Base-by-base conservation (phyloP, 2,797 vertebrate genomes). In the Coluber constrictor region DNA sequence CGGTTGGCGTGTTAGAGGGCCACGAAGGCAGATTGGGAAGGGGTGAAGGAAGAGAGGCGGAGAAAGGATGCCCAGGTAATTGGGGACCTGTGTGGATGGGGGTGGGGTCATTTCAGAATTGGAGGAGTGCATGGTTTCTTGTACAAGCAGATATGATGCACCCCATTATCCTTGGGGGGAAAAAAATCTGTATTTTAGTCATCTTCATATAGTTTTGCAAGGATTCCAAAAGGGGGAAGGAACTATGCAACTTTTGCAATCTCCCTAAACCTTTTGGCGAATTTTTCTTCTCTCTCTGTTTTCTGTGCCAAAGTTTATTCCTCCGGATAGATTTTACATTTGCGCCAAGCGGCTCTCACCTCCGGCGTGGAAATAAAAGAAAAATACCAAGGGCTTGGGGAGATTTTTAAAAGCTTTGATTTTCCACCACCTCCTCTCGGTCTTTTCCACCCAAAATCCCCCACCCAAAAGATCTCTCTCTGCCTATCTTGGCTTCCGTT, bases 401-500 rank as follows among this genome's bases (percentile, higher is more conserved):
- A 18, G n/a, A 32, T 32, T 70, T n/a, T 18, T 3, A 18, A 70
- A 43, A 43, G 32, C 32, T 23, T 79, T 79, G 37, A 43, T 23
- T 20, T n/a, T 11, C 0, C n/a, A 0, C 70, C 0, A 0, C 3
- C 4, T 2, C 29, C 4, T n/a, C 27, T 27, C 0, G 0, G 12
- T 74, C 32, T 3, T 60, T 74, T 37, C 15, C 66, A 3, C 70
- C n/a, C 70, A 3, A 74, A 74, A 9, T n/a, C 29, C n/a, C 13
- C 29, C 12, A n/a, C n/a, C 6, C 66, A 6, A 10, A 61, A 27
- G 9, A 59, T 29, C 8, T 8, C 66, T 10, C 10, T 23, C 16
- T 10, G 74, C 18, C 20, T 18, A 23, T 23, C 10, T 25, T 25
- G 70, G 74, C 4, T 83, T 25, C 37, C 4, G 0, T 83, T 59